Percentiles rank a stretch among this genome's conserved stretches.
These are phyloP conservation scores for Pachyramphus minor DNA, from an alignment of 2,113 vertebrate species.

Conservation along the genomic window DNA sequence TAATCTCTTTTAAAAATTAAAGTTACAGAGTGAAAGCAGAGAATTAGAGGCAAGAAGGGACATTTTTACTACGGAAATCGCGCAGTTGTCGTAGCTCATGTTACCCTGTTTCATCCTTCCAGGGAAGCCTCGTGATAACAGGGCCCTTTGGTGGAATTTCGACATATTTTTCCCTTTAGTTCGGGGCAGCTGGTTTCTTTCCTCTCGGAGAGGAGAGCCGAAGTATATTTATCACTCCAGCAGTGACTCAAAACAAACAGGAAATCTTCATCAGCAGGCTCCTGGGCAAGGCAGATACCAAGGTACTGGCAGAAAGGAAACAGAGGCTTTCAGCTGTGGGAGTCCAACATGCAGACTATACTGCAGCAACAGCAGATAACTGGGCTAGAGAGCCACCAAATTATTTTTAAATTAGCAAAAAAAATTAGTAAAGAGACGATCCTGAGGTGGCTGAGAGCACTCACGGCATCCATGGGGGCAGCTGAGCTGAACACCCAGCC, in stretches of 20 bases:
- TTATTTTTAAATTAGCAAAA: conserved; percentile 19
- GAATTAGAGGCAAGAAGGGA: conserved; percentile 47
- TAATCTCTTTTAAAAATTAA: conserved; percentile 57
- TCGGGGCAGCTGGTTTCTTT: conserved; percentile 84
- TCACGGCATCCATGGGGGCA: background rate
- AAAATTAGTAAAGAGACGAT: background rate
- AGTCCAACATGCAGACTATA: conserved; percentile 54
- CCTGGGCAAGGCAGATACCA: conserved; percentile 86
- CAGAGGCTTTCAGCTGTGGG: conserved; percentile 77
- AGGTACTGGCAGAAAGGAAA: conserved; percentile 84
- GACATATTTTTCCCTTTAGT: conserved; percentile 75
- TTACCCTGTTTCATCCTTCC: conserved; percentile 65
- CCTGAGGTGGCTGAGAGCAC: background rate
- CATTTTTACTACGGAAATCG: conserved; percentile 57
- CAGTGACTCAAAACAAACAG: conserved; percentile 89
- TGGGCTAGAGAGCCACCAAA: conserved; percentile 50
- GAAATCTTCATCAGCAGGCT: conserved; percentile 87
- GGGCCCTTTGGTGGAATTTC: conserved; percentile 75
- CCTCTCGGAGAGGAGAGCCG: conserved; percentile 74
- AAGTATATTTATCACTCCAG: conserved; percentile 88
- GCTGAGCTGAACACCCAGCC: conserved; percentile 48
- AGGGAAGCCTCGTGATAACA: conserved; percentile 74
- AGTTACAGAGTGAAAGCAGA: conserved; percentile 39
- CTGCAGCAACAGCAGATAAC: conserved; percentile 68
- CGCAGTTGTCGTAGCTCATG: conserved; percentile 15